phyloP scores from a whole-genome alignment of 2,888 invertebrate species.

The Antheraea assamensis region DNA sequence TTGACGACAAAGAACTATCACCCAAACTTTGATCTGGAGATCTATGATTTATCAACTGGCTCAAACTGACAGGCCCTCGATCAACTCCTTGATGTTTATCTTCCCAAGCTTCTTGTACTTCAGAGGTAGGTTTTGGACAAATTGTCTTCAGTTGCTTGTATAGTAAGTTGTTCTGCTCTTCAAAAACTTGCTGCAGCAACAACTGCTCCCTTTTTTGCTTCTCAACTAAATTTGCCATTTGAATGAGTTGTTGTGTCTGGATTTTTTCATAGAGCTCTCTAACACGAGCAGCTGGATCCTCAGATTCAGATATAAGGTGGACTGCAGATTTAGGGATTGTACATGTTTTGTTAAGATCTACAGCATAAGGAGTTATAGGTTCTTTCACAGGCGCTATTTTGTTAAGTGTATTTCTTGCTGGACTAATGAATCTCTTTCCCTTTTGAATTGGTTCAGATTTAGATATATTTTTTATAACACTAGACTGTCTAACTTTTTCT shows the following conservation, averaged over 20 bases:
- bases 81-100: slow-evolving; percentile 50
- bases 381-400: slow-evolving; percentile 43
- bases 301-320: slow-evolving; percentile 46
- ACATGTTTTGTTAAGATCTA: slow-evolving; percentile 32
- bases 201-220: slow-evolving; percentile 85
- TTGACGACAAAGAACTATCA: slow-evolving; percentile 50
- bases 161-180: slow-evolving; percentile 84
- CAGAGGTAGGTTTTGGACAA: slow-evolving; percentile 63
- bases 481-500: slow-evolving; percentile 42
- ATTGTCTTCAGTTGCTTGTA: slow-evolving; percentile 75
- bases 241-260: slow-evolving; percentile 84
- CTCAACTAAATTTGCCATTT: slow-evolving; percentile 83
- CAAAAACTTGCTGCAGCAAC: slow-evolving; percentile 84
- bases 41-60: slow-evolving; percentile 66
- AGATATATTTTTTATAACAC: slow-evolving; percentile 39
- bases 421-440: slow-evolving; percentile 43
- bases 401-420: slow-evolving; percentile 38
- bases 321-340: slow-evolving; percentile 24
- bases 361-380: slow-evolving; percentile 28
- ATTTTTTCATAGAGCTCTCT: slow-evolving; percentile 76
- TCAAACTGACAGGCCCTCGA: slow-evolving; percentile 70
- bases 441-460: slow-evolving; percentile 55
- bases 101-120: slow-evolving; percentile 67
- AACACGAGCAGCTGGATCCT: slow-evolving; percentile 65
- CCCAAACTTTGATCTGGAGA: slow-evolving; percentile 39